Conservation (phyloP, 2,888 invertebrate species). For the Dasypolia templi region DNA sequence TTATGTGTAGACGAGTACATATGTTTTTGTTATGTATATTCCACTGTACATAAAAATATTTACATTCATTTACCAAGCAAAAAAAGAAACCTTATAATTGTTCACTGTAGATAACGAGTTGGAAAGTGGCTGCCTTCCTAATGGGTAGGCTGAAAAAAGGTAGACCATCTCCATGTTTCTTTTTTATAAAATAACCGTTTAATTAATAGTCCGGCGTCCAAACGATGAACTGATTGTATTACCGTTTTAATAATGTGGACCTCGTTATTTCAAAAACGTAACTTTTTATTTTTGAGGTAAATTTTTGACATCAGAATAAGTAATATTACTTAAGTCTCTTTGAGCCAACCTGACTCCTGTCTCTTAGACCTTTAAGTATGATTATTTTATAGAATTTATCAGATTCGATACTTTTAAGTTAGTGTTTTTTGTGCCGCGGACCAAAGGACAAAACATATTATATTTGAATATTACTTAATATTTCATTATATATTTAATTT, state of each 20-base stretch:
- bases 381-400: no score
- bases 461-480: no score
- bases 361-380: no score
- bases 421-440: neutral
- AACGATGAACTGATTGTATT: constrained; percentile 23
- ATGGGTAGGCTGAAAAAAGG: constrained; percentile 9
- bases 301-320: neutral
- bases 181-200: constrained; percentile 17
- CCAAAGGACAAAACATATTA: neutral
- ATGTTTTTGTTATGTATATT: no score
- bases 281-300: neutral
- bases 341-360: neutral
- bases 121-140: neutral
- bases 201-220: constrained; percentile 27
- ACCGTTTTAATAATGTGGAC: constrained; percentile 17
- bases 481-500: no score
- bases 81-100: neutral
- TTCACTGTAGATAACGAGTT: neutral
- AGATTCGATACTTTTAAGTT: no score
- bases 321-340: neutral
- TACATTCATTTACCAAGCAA: no score
- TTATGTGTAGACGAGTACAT: no score
- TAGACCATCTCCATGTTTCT: neutral
- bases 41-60: no score
- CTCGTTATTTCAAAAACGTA: neutral